Conservation (phyloP, 2,888 invertebrate species). For the Hypsopygia costalis region DNA sequence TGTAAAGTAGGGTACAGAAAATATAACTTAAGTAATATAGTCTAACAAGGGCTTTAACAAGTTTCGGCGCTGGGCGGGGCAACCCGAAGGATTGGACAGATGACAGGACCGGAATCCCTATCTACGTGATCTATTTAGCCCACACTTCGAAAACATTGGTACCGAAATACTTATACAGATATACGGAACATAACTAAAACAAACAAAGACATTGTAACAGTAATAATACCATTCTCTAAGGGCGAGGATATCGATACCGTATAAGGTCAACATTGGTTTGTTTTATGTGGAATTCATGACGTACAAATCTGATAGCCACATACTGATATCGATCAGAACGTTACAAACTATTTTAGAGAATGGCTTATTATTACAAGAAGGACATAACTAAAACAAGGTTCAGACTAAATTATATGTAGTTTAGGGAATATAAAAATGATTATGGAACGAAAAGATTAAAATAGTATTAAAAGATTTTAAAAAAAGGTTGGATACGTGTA, state of each 20-base stretch:
- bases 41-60: conserved; percentile 49
- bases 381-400: too few species aligned
- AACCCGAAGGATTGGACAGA: conserved; percentile 54
- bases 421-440: too few species aligned
- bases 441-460: not conserved
- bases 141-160: conserved; percentile 61
- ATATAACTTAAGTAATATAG: conserved; percentile 43
- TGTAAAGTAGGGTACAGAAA: conserved; percentile 59
- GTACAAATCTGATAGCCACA: not conserved
- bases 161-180: conserved; percentile 12
- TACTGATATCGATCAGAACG: not conserved
- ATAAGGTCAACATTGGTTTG: not conserved
- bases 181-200: conserved; percentile 4
- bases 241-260: not conserved
- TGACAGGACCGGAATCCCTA: conserved; percentile 53
- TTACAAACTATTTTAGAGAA: not conserved
- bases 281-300: not conserved
- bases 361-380: not conserved
- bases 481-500: not conserved
- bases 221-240: conserved; percentile 8
- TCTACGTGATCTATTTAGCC: conserved; percentile 56
- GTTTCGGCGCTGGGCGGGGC: conserved; percentile 77
- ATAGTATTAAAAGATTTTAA: conserved; percentile 1
- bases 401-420: too few species aligned
- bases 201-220: conserved; percentile 6